These are phyloP conservation scores for Listronotus bonariensis DNA, from an alignment of 1,140 invertebrate genomes.

Conservation along the genomic window DNA sequence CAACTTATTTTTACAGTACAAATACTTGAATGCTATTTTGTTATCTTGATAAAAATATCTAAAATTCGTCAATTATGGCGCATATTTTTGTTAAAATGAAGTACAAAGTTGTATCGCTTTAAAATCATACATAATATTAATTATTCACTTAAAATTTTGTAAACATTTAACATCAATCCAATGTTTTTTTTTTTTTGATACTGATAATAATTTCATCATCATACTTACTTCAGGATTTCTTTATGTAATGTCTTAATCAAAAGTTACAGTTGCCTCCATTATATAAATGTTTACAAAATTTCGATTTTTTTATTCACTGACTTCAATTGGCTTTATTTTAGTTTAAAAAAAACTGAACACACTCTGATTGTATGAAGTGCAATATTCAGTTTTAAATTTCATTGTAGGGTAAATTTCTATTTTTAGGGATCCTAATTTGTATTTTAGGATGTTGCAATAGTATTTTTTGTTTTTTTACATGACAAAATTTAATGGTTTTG, in stretches of 20 bases:
- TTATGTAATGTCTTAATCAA: slow-evolving; percentile 6
- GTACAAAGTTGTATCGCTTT: slow-evolving; percentile 55
- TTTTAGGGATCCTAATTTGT: slow-evolving; percentile 46
- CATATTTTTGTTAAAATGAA: slow-evolving; percentile 55
- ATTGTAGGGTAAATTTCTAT: slow-evolving; percentile 26
- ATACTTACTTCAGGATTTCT: background rate
- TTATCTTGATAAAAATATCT: slow-evolving; percentile 38
- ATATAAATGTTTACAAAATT: too few relatives aligned
- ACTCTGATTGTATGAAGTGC: slow-evolving; percentile 40
- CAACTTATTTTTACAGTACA: slow-evolving; percentile 32
- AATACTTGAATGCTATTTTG: slow-evolving; percentile 45
- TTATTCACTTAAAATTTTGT: slow-evolving; percentile 32
- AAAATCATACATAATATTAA: slow-evolving; percentile 38
- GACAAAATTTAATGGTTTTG: slow-evolving; percentile 38
- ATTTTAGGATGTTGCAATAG: slow-evolving; percentile 23
- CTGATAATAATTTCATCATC: slow-evolving; percentile 4
- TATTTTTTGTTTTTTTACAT: slow-evolving; percentile 23
- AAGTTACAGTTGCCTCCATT: background rate
- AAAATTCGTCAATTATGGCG: slow-evolving; percentile 50
- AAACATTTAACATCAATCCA: slow-evolving; percentile 29
- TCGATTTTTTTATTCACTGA: slow-evolving; percentile 10
- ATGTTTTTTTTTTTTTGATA: background rate
- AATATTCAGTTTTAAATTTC: slow-evolving; percentile 43
- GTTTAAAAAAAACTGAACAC: slow-evolving; percentile 25
- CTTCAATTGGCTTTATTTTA: slow-evolving; percentile 18